Base-by-base conservation (phyloP, 2,888 invertebrate genomes). In the Druceiella hillmani region DNA sequence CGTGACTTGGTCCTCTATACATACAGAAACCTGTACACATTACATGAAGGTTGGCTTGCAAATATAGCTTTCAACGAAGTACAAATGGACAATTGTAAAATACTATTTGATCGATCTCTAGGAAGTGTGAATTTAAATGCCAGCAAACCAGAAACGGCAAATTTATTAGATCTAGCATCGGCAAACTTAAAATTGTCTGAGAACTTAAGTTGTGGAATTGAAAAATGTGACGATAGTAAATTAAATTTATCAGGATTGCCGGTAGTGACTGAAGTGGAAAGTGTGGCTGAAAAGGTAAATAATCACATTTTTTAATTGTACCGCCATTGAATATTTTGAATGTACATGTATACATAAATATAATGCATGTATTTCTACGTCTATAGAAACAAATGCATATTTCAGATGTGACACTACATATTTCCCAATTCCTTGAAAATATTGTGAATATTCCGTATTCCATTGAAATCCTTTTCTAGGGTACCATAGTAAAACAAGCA, bases 161-260 rank as follows among this genome's bases (percentile, higher is more conserved):
- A 79, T 57, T 71, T 83, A 38, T 55, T 83, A 22, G 83, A 83
- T 51, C 59, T 86, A 49, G 62, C 78, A 3, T 67, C 75, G 25
- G 71, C 74, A 1, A 82, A 78, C 56, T 62, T 75, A 50, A 76
- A 78, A 48, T 58, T 86, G 24, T 74, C 79, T 1, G 78, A 82
- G 53, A 74, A 76, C 48, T 61, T 86, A 3, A 60, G 62, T 53
- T 64, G 64, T 51, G 57, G 67, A 26, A 57, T 69, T 30, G 64
- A 63, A 14, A 67, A 74, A 48, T 61, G 65, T 48, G 65, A 73
- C 52, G 58, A 70, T 36, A 64, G 54, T 44, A 61, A n/a, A n/a
- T n/a, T n/a, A n/a, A n/a, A 67, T 54, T 51, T 70, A 14, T 56
- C 62, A 46, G 57, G 41, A 33, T 55, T 71, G 39, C 48, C 58